These are phyloP conservation scores for Melanophora roralis DNA, from an alignment of 2,888 invertebrate species.

Conservation along the genomic window DNA sequence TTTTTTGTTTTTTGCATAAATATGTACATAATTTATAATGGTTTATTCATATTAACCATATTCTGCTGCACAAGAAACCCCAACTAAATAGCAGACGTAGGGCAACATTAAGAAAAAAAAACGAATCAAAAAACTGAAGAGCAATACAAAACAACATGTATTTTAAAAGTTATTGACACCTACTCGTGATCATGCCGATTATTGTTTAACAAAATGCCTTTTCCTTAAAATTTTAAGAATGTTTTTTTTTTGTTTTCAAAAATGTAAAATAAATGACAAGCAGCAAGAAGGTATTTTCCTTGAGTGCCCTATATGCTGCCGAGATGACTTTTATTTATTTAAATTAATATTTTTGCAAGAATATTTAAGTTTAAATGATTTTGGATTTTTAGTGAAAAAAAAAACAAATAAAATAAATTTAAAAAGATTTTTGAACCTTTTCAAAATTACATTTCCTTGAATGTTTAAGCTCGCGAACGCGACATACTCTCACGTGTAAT, in stretches of 20 bases:
- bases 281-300: conserved; percentile 51
- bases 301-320: background rate
- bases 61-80: conserved; percentile 44
- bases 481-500: too few species aligned
- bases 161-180: conserved; percentile 65
- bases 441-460: too few species aligned
- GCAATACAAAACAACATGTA: conserved; percentile 48
- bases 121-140: background rate
- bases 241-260: conserved; percentile 11
- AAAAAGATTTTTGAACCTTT: too few species aligned
- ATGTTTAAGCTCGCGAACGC: too few species aligned
- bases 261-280: background rate
- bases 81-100: background rate
- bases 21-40: conserved; percentile 57
- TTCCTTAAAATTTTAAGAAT: conserved; percentile 21
- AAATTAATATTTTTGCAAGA: too few species aligned
- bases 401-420: too few species aligned
- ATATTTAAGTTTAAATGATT: too few species aligned
- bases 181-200: conserved; percentile 65
- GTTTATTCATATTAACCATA: conserved; percentile 60
- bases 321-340: too few species aligned
- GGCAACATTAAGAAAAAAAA: background rate
- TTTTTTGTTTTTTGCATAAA: conserved; percentile 59
- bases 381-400: too few species aligned
- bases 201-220: conserved; percentile 61